Evolutionary conservation across 2,113 vertebrate genomes (phyloP), one percentile per base, ranked within the genome.

Genomic region (Mellivora capensis): DNA sequence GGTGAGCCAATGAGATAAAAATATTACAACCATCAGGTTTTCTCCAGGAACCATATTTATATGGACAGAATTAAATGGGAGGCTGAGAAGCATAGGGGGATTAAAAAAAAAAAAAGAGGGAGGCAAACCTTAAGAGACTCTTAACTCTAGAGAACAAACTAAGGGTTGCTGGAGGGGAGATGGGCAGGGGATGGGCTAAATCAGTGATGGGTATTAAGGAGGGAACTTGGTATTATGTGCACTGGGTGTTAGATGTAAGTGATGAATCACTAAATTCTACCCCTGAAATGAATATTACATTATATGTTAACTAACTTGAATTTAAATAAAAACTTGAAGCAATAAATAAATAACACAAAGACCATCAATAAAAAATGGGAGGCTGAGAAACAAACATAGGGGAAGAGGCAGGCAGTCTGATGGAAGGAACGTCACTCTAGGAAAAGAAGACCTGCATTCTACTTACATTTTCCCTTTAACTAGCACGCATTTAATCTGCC

Each of bases 11-110:
- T 34, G 61, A 61, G 39, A 87, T 89, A 74, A 96, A 96, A 96
- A 97, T 82, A 95, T 57, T 94, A 76, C 93, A 94, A 81, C 67
- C 5, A 49, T 23, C 21, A 90, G 20, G 29, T 61, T 96, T 96
- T 93, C 69, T 92, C 59, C 47, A 91, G 87, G 62, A 95, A 93
- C 21, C 76, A 3, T 49, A 82, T 79, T n/a, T 90, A 54, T 21
- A 57, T 11, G 20, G 39, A 67, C 34, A 96, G 39, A 93, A 83
- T 88, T 69, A 90, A 84, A 77, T 77, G 7, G 27, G 7, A 47
- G 42, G 74, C 29, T 34, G 54, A 86, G 14, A 69, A 42, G 83
- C 67, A 80, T 62, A 94, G 8, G 12, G 49, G 64, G 81, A 23
- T n/a, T 7, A 62, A 64, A 62, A n/a, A 69, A 20, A n/a, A n/a